Evolutionary conservation across 2,888 invertebrate genomes (phyloP).

Genomic region (Ypsolopha sequella): DNA sequence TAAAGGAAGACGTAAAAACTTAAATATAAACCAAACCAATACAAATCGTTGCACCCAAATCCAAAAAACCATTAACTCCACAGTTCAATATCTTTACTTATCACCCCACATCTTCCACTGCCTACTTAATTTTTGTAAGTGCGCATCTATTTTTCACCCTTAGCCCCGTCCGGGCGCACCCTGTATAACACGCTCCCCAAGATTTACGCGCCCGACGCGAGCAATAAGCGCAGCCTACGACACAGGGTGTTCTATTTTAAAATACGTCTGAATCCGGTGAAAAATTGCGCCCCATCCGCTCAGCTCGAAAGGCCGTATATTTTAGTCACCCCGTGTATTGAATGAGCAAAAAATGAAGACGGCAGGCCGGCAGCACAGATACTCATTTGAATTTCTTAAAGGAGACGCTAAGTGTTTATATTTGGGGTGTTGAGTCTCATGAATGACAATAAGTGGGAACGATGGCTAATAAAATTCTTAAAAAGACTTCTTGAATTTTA

Average conservation of each 20-base stretch:
- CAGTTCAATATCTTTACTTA: conserved; percentile 17
- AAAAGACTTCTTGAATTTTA: background rate
- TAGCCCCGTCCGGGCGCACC: conserved; percentile 20
- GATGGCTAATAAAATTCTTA: conserved; percentile 2
- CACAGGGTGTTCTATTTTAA: conserved; percentile 56
- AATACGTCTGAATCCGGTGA: conserved; percentile 57
- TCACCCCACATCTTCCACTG: conserved; percentile 20
- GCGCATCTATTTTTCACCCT: conserved; percentile 56
- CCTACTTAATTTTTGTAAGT: conserved; percentile 56
- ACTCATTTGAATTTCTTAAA: conserved; percentile 31
- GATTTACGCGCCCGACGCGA: conserved; percentile 56
- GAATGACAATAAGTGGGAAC: conserved; percentile 8
- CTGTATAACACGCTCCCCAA: conserved; percentile 36
- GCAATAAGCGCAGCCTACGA: conserved; percentile 51
- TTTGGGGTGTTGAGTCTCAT: conserved; percentile 4
- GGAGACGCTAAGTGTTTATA: conserved; percentile 27
- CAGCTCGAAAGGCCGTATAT: conserved; percentile 43
- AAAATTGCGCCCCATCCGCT: conserved; percentile 53
- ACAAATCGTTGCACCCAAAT: conserved; percentile 1
- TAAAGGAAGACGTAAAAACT: too few relatives aligned
- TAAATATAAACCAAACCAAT: background rate
- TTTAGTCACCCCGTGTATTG: conserved; percentile 46
- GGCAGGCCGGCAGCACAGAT: conserved; percentile 24
- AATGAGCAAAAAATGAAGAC: conserved; percentile 36
- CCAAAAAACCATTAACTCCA: conserved; percentile 16